A percentile compares a stretch with the other conserved stretches of the same genome.
Evolutionary conservation across 2,113 vertebrate genomes (phyloP).

Genomic region (Onychostoma macrolepis): DNA sequence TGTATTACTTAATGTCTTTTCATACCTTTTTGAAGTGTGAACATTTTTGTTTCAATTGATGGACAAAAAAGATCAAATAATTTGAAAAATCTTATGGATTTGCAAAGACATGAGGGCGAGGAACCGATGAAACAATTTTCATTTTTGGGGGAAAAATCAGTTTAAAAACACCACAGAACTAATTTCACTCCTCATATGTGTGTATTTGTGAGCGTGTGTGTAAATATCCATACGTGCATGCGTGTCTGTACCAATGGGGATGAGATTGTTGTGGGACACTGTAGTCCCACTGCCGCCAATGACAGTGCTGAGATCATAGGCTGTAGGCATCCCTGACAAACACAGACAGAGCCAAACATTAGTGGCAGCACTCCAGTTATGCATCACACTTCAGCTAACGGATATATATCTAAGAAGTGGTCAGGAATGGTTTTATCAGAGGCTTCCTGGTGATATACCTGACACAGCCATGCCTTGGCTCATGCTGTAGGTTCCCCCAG

Average conservation of each 20-base stretch:
- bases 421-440: not conserved
- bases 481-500: constrained; percentile 84
- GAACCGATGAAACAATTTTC: not conserved
- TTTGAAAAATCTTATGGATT: not conserved
- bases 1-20: not conserved
- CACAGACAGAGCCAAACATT: constrained; percentile 13
- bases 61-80: not conserved
- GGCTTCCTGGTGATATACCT: constrained; percentile 69
- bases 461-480: constrained; percentile 87
- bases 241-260: constrained; percentile 83
- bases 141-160: not conserved
- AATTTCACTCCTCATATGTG: not conserved
- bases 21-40: not conserved
- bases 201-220: constrained; percentile 30
- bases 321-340: constrained; percentile 86
- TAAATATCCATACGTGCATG: constrained; percentile 50
- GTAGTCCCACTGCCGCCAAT: constrained; percentile 84
- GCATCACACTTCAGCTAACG: not conserved
- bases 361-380: not conserved
- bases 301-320: constrained; percentile 95
- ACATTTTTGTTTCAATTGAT: not conserved
- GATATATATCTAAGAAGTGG: not conserved
- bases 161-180: not conserved
- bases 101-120: not conserved
- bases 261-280: constrained; percentile 93